phyloP scores from a whole-genome alignment of 2,888 invertebrate species.

The Melanargia galathea region DNA sequence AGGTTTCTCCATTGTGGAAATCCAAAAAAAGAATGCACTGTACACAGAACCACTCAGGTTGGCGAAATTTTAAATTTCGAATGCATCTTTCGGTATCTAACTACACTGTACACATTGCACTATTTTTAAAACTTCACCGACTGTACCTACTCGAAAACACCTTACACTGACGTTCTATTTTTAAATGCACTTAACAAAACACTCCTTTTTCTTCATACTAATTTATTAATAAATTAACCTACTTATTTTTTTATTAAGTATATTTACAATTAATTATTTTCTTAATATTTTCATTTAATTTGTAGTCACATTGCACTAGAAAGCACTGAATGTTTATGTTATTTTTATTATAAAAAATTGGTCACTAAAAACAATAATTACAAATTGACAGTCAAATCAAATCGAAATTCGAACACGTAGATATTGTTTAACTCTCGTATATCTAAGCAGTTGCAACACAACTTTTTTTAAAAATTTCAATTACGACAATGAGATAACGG shows the following conservation, averaged over 20 bases:
- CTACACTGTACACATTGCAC: conserved; percentile 22
- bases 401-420: conserved; percentile 9
- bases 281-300: background rate
- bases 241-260: background rate
- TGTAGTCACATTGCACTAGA: conserved; percentile 1
- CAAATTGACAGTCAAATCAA: background rate
- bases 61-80: conserved; percentile 25
- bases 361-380: background rate
- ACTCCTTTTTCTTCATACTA: background rate
- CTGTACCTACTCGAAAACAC: conserved; percentile 4
- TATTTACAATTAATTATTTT: background rate
- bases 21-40: conserved; percentile 48
- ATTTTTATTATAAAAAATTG: background rate
- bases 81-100: conserved; percentile 33
- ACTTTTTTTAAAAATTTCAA: conserved; percentile 18
- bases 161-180: conserved; percentile 22
- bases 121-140: conserved; percentile 15
- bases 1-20: conserved; percentile 71
- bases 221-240: background rate
- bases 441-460: conserved; percentile 13
- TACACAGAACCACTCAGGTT: conserved; percentile 54
- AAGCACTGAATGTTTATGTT: background rate
- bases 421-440: background rate
- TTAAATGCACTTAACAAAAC: conserved; percentile 20
- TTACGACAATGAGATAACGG: conserved; percentile 1